These are phyloP conservation scores for Enteromius paludinosus DNA, from an alignment of 2,797 vertebrate genomes.

Conservation along the genomic window DNA sequence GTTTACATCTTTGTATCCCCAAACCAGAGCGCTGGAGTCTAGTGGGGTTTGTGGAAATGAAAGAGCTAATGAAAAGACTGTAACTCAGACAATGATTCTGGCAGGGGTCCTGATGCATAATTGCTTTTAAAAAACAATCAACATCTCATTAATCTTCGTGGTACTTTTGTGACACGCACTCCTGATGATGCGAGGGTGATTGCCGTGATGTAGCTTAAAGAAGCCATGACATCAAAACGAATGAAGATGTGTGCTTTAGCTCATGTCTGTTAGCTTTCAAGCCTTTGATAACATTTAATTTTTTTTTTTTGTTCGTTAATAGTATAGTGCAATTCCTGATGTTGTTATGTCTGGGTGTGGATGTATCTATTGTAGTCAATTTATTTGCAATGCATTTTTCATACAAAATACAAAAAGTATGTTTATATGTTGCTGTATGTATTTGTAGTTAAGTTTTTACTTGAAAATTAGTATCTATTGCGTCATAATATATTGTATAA, in stretches of 20 bases:
- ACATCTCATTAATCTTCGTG: conserved; percentile 40
- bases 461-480: too few species aligned
- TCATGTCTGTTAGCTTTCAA: not conserved
- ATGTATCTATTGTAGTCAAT: not conserved
- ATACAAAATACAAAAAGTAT: not conserved
- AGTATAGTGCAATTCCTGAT: not conserved
- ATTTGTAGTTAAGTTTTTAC: not conserved
- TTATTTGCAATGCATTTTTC: not conserved
- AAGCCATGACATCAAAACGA: not conserved
- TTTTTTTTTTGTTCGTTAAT: not conserved
- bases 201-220: not conserved
- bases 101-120: conserved; percentile 8
- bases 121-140: conserved; percentile 27
- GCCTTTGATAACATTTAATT: not conserved
- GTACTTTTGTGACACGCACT: not conserved
- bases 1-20: conserved; percentile 20
- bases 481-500: not conserved
- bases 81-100: conserved; percentile 2
- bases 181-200: not conserved
- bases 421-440: not conserved
- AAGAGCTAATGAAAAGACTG: conserved; percentile 22
- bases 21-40: not conserved
- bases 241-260: not conserved
- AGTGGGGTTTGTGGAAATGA: conserved; percentile 12
- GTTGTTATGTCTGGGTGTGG: not conserved